These are phyloP conservation scores for Oncorhynchus gorbuscha DNA, from an alignment of 2,113 vertebrate genomes.

Conservation along the genomic window DNA sequence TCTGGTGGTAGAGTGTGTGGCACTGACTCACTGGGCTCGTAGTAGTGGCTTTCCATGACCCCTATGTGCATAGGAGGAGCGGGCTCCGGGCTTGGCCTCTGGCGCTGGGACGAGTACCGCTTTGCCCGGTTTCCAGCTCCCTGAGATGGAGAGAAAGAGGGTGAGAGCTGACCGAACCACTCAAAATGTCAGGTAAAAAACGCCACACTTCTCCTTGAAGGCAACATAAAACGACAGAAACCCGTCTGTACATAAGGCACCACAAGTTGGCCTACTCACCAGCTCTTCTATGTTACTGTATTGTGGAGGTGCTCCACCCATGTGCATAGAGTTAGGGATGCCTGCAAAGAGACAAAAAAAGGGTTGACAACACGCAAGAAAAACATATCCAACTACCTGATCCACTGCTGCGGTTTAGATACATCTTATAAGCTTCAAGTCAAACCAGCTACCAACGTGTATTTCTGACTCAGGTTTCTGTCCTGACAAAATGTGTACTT, in stretches of 20 bases:
- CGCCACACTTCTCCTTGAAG: too few relatives aligned
- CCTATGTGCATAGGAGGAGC: slow-evolving; percentile 93
- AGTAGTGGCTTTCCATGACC: slow-evolving; percentile 96
- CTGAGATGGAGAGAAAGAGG: slow-evolving; percentile 8
- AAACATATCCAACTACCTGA: too few relatives aligned
- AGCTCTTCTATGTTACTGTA: slow-evolving; percentile 87
- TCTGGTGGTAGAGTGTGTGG: not conserved
- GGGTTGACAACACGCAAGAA: not conserved
- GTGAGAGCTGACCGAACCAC: not conserved
- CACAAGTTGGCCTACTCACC: slow-evolving; percentile 44
- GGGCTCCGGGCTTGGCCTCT: slow-evolving; percentile 87
- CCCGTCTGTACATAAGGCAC: not conserved
- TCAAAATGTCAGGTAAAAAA: not conserved
- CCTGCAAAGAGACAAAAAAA: slow-evolving; percentile 59
- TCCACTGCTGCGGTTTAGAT: too few relatives aligned
- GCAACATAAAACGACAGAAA: not conserved
- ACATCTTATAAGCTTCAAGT: too few relatives aligned
- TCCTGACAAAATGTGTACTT: too few relatives aligned
- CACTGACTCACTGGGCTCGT: slow-evolving; percentile 85
- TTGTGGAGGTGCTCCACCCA: slow-evolving; percentile 79
- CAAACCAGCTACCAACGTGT: too few relatives aligned
- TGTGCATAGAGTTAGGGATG: slow-evolving; percentile 83
- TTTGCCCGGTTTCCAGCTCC: slow-evolving; percentile 84
- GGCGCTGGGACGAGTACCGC: slow-evolving; percentile 93
- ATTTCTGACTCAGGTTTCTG: too few relatives aligned